Evolutionary conservation across 53 echinoderm and acorn worm species (phyloP).

Genomic region (Henricia sp.): DNA sequence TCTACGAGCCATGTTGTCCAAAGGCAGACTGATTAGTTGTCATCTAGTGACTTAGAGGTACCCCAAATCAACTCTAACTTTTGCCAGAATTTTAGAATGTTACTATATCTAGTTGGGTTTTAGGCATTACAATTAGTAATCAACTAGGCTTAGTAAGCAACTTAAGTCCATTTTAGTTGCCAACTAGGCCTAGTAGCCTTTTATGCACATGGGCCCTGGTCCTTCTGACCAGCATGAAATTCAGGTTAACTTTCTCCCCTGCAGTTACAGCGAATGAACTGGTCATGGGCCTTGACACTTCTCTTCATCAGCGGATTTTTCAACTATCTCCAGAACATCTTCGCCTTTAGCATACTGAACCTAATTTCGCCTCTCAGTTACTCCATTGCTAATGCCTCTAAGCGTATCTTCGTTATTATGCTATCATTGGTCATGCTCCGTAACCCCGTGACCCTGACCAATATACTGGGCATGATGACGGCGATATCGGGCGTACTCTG

Average conservation of each 20-base stretch:
- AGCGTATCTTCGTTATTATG: slow-evolving; percentile 87
- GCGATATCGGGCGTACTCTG: slow-evolving; percentile 91
- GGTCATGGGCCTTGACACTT: slow-evolving; percentile 76
- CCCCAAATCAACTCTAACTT: too few species aligned
- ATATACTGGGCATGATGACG: slow-evolving; percentile 87
- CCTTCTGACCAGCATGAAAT: too few species aligned
- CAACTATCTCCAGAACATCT: slow-evolving; percentile 96
- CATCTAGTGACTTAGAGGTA: too few species aligned
- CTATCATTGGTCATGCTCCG: slow-evolving; percentile 87
- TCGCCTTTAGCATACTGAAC: slow-evolving; percentile 94
- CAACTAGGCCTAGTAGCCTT: too few species aligned
- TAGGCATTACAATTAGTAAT: too few species aligned
- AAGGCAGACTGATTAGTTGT: too few species aligned
- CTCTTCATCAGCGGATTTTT: slow-evolving; percentile 79
- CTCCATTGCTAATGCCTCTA: slow-evolving; percentile 97
- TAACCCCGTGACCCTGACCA: slow-evolving; percentile 91
- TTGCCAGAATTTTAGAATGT: too few species aligned
- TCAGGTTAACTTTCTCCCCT: not conserved
- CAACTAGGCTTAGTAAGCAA: too few species aligned
- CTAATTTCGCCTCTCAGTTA: slow-evolving; percentile 93
- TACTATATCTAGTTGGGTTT: too few species aligned
- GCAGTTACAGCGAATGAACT: slow-evolving; percentile 76
- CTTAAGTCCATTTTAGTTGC: too few species aligned
- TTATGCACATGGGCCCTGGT: too few species aligned
- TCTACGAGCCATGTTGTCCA: too few species aligned